phyloP scores from a whole-genome alignment of 2,113 vertebrate genomes.

The Nyctereutes procyonoides region DNA sequence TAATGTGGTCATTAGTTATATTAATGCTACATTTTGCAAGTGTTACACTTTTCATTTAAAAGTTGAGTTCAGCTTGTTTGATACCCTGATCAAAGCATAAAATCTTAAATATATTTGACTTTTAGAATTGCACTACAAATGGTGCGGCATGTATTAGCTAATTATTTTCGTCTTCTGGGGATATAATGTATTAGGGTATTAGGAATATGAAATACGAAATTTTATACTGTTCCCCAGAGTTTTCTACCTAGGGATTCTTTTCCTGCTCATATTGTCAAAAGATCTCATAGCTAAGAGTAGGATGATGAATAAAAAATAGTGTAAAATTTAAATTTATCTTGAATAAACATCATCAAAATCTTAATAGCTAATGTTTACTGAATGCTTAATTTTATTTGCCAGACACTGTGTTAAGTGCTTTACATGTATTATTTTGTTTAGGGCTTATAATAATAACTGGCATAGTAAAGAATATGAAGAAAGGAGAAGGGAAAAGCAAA shows the following conservation, averaged over 20 bases:
- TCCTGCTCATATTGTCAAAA: not conserved
- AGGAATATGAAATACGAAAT: not conserved
- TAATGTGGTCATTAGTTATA: not conserved
- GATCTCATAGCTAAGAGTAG: not conserved
- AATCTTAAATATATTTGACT: not conserved
- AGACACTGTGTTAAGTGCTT: not conserved
- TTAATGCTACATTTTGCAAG: constrained; percentile 8
- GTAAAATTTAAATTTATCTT: not conserved
- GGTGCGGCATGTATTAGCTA: not conserved
- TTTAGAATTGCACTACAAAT: not conserved
- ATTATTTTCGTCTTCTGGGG: not conserved
- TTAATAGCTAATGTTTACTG: not conserved
- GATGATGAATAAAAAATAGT: not conserved
- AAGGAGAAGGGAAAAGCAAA: not conserved
- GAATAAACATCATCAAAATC: not conserved
- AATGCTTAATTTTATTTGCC: not conserved
- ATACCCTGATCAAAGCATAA: not conserved
- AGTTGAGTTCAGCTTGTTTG: not conserved
- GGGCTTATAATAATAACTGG: not conserved
- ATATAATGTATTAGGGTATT: not conserved
- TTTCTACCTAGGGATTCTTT: not conserved
- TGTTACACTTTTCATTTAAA: not conserved
- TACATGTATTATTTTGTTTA: not conserved
- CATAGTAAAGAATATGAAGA: not conserved
- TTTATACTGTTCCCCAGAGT: not conserved